These are phyloP conservation scores for Aurelia aurita DNA, from an alignment of 30 jellyfish, hydroid and myxozoan species.

Conservation along the genomic window DNA sequence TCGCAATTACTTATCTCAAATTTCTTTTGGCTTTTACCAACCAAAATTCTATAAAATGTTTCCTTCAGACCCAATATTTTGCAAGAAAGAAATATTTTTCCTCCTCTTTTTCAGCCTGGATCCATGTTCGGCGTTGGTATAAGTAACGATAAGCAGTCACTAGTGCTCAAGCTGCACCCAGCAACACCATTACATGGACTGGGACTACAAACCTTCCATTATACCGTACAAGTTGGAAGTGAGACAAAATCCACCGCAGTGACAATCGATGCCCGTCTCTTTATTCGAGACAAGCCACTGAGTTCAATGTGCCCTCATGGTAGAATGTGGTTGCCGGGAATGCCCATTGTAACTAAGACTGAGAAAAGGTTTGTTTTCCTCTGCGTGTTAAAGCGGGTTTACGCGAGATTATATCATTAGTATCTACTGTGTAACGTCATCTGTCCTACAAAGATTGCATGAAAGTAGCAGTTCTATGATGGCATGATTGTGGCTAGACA, in stretches of 20 bases:
- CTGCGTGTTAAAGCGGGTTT: background rate
- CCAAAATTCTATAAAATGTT: no score
- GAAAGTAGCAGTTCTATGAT: no score
- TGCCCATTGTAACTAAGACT: slow-evolving; percentile 43
- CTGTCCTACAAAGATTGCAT: no score
- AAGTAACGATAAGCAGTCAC: slow-evolving; percentile 51
- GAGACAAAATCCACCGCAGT: slow-evolving; percentile 19
- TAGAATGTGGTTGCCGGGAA: slow-evolving; percentile 70
- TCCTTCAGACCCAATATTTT: no score
- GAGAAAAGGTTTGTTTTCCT: slow-evolving; percentile 33
- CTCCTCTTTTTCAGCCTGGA: slow-evolving; percentile 21
- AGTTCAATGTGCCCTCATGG: slow-evolving; percentile 69
- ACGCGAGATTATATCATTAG: background rate
- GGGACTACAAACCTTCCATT: slow-evolving; percentile 34
- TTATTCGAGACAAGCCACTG: slow-evolving; percentile 34
- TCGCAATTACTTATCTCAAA: no score
- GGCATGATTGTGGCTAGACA: no score
- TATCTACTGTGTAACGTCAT: no score
- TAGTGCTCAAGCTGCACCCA: slow-evolving; percentile 40
- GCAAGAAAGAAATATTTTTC: no score
- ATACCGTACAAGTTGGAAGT: slow-evolving; percentile 45
- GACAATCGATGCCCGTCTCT: slow-evolving; percentile 45
- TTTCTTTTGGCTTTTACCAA: no score
- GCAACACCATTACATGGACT: slow-evolving; percentile 59
- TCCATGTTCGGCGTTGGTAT: slow-evolving; percentile 38